These are phyloP conservation scores for Melieria picta DNA, from an alignment of 2,888 invertebrate genomes.

Conservation along the genomic window DNA sequence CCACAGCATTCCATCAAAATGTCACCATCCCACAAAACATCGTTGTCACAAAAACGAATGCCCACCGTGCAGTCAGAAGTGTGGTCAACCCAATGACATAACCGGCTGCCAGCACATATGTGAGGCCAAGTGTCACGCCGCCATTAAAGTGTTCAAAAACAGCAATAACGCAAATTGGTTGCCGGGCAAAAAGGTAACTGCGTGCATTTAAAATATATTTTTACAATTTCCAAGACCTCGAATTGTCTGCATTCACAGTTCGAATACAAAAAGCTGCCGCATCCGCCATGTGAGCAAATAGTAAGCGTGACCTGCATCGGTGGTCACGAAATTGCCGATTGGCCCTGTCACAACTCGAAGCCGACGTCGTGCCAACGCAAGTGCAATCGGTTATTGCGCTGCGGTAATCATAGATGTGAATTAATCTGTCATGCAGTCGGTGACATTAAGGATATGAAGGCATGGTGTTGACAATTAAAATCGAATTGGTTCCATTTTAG, in stretches of 20 bases:
- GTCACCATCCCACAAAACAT: slow-evolving; percentile 86
- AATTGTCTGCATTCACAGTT: slow-evolving; percentile 51
- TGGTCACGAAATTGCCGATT: slow-evolving; percentile 74
- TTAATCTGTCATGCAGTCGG: slow-evolving; percentile 77
- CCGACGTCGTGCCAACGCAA: slow-evolving; percentile 81
- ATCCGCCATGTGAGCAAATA: slow-evolving; percentile 78
- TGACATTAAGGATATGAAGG: slow-evolving; percentile 67
- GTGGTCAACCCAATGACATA: slow-evolving; percentile 68
- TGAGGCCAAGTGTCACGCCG: slow-evolving; percentile 78
- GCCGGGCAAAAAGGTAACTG: slow-evolving; percentile 46
- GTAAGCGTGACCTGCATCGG: slow-evolving; percentile 79
- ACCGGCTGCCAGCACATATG: slow-evolving; percentile 72
- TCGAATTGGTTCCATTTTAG: background rate
- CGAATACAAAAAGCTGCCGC: slow-evolving; percentile 71
- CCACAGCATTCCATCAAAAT: slow-evolving; percentile 76
- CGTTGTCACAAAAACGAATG: slow-evolving; percentile 86
- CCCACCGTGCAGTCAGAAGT: slow-evolving; percentile 82
- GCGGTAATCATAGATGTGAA: slow-evolving; percentile 82
- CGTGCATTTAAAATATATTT: background rate
- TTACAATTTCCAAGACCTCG: background rate
- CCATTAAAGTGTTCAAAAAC: slow-evolving; percentile 72
- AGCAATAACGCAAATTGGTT: slow-evolving; percentile 38
- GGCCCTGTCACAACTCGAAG: slow-evolving; percentile 77
- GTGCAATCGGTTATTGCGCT: slow-evolving; percentile 78
- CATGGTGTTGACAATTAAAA: slow-evolving; percentile 46